These are phyloP conservation scores for Lycaon pictus DNA, from an alignment of 2,113 vertebrate species.

Conservation along the genomic window DNA sequence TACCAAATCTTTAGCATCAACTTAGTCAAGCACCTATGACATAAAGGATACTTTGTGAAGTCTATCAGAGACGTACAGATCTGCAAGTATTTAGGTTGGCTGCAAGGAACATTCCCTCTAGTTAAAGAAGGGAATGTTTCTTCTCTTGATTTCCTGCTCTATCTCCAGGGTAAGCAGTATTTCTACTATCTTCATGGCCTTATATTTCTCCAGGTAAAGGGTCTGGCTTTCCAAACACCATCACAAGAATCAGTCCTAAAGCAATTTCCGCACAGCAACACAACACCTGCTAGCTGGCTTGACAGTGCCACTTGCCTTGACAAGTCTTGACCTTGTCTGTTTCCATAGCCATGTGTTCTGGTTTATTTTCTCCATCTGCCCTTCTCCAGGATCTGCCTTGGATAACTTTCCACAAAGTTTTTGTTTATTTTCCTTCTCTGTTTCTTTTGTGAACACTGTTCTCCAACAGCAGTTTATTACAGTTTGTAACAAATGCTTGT, in stretches of 20 bases:
- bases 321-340: background rate
- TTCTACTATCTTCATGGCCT: background rate
- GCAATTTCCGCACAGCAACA: background rate
- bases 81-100: background rate
- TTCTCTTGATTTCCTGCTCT: background rate
- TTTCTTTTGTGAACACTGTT: conserved; percentile 2
- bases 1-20: background rate
- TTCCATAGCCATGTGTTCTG: background rate
- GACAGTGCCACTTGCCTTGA: background rate
- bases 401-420: background rate
- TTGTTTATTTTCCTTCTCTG: background rate
- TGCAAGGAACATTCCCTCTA: background rate
- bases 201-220: background rate
- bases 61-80: background rate
- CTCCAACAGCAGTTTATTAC: background rate
- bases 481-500: background rate
- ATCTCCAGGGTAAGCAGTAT: background rate
- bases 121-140: background rate
- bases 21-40: background rate
- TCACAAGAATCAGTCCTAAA: background rate
- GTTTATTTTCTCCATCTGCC: background rate
- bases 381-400: background rate
- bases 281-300: background rate
- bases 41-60: background rate
- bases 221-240: background rate